Evolutionary conservation across 2,888 invertebrate species (phyloP).

Genomic region (Cosmia trapezina): DNA sequence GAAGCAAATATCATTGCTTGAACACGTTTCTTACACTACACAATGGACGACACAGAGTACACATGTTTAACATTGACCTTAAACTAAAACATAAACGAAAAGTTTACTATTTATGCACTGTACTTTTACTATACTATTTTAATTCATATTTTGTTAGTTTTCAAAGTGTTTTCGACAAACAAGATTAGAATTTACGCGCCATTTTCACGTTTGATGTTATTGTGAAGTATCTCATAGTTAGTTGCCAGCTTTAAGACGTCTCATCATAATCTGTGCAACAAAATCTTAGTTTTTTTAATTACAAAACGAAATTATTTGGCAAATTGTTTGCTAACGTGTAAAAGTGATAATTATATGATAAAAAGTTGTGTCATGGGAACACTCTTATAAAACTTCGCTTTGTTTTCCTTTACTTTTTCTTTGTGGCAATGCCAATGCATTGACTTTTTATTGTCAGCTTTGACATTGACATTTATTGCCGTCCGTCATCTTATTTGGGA

Average conservation of each 20-base stretch:
- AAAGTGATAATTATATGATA: neutral
- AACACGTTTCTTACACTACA: no score
- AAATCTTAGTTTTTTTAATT: neutral
- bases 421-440: constrained; percentile 31
- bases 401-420: constrained; percentile 25
- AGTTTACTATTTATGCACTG: no score
- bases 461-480: constrained; percentile 46
- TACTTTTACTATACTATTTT: no score
- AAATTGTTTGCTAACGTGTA: neutral
- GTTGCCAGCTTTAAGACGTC: constrained; percentile 21
- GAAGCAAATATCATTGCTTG: neutral
- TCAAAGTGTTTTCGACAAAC: neutral
- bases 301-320: no score
- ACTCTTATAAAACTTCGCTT: no score
- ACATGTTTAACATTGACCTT: neutral
- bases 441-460: constrained; percentile 1
- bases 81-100: no score
- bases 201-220: neutral
- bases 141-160: no score
- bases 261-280: neutral
- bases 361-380: neutral
- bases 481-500: no score
- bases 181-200: constrained; percentile 45
- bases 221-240: no score
- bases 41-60: neutral